A percentile compares a stretch with the other conserved stretches of the same genome.
These are phyloP conservation scores for Eumaeus atala DNA, from an alignment of 1,140 invertebrate species.

Conservation along the genomic window DNA sequence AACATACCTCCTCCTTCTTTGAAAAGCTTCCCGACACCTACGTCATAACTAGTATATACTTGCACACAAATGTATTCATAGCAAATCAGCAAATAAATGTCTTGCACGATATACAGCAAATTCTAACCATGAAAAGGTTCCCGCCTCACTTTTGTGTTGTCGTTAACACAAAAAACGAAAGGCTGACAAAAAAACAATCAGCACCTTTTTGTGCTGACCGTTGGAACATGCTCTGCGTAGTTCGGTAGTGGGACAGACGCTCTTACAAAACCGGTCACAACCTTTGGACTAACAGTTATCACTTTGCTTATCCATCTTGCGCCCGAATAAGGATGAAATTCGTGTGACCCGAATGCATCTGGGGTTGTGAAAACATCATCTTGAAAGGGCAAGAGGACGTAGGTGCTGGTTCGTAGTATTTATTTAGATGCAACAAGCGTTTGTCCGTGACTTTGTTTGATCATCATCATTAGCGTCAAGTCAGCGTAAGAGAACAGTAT, in stretches of 20 bases:
- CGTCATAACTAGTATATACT: too few relatives aligned
- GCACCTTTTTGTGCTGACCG: slow-evolving; percentile 1
- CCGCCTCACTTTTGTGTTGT: not conserved
- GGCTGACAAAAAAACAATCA: not conserved
- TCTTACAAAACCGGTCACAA: slow-evolving; percentile 28
- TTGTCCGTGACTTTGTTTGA: slow-evolving; percentile 13
- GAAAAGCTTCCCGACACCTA: too few relatives aligned
- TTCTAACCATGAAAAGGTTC: too few relatives aligned
- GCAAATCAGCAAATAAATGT: too few relatives aligned
- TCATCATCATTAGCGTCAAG: slow-evolving; percentile 3
- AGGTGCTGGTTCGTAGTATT: slow-evolving; percentile 21
- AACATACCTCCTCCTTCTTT: too few relatives aligned
- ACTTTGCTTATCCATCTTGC: not conserved
- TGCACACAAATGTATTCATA: too few relatives aligned
- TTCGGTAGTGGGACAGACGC: slow-evolving; percentile 24
- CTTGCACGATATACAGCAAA: too few relatives aligned
- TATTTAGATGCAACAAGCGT: slow-evolving; percentile 24
- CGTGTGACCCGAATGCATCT: not conserved
- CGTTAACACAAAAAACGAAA: not conserved
- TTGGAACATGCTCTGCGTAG: slow-evolving; percentile 18
- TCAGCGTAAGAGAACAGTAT: not conserved
- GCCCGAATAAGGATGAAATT: not conserved
- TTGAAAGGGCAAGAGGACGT: slow-evolving; percentile 26
- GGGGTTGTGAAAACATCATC: slow-evolving; percentile 3
- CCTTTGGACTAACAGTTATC: slow-evolving; percentile 11